Evolutionary conservation across 2,797 vertebrate genomes (phyloP).

Genomic region (Alfaro cultratus): DNA sequence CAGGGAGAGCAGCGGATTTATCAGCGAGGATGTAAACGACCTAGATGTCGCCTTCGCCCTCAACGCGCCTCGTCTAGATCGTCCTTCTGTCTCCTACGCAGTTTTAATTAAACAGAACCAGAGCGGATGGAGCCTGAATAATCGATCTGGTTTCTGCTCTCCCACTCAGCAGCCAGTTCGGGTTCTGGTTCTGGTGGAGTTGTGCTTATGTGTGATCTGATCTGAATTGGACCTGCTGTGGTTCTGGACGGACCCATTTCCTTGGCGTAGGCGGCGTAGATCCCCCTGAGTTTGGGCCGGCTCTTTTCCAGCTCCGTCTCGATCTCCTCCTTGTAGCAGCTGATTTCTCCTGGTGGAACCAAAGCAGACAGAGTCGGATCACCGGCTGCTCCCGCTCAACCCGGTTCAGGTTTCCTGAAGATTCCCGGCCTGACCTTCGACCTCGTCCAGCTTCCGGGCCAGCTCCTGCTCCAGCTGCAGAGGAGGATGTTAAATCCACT

Average conservation of each 20-base stretch:
- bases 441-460: constrained; percentile 90
- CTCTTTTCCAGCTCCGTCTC: constrained; percentile 94
- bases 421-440: constrained; percentile 85
- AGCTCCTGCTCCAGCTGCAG: constrained; percentile 92
- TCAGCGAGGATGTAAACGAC: background rate
- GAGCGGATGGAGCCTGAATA: background rate
- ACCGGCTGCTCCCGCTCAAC: background rate
- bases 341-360: constrained; percentile 88
- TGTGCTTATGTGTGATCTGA: background rate
- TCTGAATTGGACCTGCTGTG: background rate
- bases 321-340: constrained; percentile 92
- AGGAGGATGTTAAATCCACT: constrained; percentile 4
- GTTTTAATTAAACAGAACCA: background rate
- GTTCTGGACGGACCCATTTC: constrained; percentile 63
- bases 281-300: constrained; percentile 88
- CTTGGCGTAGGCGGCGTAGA: constrained; percentile 87
- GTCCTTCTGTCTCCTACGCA: background rate
- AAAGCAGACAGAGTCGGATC: background rate
- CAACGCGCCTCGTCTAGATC: background rate
- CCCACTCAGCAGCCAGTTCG: too few relatives aligned
- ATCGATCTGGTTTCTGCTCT: too few relatives aligned
- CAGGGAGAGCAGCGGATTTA: background rate
- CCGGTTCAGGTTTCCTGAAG: background rate
- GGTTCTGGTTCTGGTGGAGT: background rate
- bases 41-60: background rate